Evolutionary conservation across 2,888 invertebrate species (phyloP).

Genomic region (Orthonevra nobilis): DNA sequence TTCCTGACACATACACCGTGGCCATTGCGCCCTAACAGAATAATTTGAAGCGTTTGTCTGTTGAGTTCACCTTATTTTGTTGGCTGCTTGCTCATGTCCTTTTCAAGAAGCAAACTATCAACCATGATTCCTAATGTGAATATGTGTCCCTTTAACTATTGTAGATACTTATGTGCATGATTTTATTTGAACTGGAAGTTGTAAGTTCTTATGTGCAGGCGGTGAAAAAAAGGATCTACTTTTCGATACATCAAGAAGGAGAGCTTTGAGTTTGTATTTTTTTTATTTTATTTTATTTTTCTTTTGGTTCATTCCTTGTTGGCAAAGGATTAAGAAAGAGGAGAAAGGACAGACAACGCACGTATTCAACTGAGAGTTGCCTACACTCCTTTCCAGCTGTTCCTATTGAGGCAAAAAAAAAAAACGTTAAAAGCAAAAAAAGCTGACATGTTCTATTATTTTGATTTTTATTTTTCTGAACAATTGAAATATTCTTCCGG

Average conservation of each 20-base stretch:
- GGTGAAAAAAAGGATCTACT: conserved; percentile 30
- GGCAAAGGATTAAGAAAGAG: too few relatives aligned
- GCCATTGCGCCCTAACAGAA: conserved; percentile 8
- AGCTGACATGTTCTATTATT: conserved; percentile 51
- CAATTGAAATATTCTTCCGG: conserved; percentile 51
- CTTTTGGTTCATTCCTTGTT: not conserved
- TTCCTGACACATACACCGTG: conserved; percentile 25
- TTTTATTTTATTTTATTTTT: conserved; percentile 13
- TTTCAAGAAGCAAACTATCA: too few relatives aligned
- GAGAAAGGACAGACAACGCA: conserved; percentile 28
- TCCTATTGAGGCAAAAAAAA: too few relatives aligned
- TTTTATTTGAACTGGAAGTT: conserved; percentile 69
- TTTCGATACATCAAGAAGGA: conserved; percentile 49
- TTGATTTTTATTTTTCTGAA: conserved; percentile 29
- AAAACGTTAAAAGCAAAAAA: too few relatives aligned
- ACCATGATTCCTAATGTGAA: conserved; percentile 35
- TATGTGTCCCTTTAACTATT: too few relatives aligned
- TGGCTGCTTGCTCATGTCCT: conserved; percentile 36
- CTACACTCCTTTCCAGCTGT: not conserved
- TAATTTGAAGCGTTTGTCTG: conserved; percentile 30
- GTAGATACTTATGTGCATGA: too few relatives aligned
- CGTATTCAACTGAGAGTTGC: conserved; percentile 33
- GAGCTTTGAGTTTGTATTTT: too few relatives aligned
- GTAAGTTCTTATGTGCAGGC: conserved; percentile 56
- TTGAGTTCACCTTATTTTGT: conserved; percentile 47